These are phyloP conservation scores for Thera britannica DNA, from an alignment of 2,888 invertebrate genomes.

Conservation along the genomic window DNA sequence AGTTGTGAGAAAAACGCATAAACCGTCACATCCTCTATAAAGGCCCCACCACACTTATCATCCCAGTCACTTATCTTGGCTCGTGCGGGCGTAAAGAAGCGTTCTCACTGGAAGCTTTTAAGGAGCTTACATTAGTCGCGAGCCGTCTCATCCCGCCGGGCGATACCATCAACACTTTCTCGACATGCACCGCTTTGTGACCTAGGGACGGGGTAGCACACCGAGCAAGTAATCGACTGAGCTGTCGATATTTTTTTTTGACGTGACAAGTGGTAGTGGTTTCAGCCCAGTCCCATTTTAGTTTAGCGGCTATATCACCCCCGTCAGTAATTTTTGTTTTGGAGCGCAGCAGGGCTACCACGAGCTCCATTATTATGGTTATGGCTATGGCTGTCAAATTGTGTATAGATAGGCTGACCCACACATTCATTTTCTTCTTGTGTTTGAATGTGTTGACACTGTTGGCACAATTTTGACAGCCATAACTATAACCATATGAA, in stretches of 20 bases:
- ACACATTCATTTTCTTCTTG: no score
- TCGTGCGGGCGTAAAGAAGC: slow-evolving; percentile 50
- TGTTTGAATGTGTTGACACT: no score
- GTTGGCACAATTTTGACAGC: no score
- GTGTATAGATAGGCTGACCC: no score
- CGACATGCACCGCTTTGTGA: slow-evolving; percentile 57
- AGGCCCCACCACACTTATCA: slow-evolving; percentile 25
- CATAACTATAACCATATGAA: no score
- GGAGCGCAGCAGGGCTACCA: no score
- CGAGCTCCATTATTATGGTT: no score
- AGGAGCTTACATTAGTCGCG: slow-evolving; percentile 69
- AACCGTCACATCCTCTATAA: slow-evolving; percentile 20
- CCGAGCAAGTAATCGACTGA: neutral
- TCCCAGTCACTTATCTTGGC: slow-evolving; percentile 35
- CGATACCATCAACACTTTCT: slow-evolving; percentile 73
- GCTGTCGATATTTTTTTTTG: slow-evolving; percentile 21
- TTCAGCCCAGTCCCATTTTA: no score
- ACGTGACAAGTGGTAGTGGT: no score
- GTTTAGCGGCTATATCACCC: no score
- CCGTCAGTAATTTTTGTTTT: no score
- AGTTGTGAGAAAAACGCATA: neutral
- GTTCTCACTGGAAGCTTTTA: slow-evolving; percentile 57
- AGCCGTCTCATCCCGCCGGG: slow-evolving; percentile 58
- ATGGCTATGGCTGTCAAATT: no score
- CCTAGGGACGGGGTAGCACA: slow-evolving; percentile 44